Evolutionary conservation across 2,797 vertebrate genomes (phyloP).

Genomic region (Graptemys geographica): DNA sequence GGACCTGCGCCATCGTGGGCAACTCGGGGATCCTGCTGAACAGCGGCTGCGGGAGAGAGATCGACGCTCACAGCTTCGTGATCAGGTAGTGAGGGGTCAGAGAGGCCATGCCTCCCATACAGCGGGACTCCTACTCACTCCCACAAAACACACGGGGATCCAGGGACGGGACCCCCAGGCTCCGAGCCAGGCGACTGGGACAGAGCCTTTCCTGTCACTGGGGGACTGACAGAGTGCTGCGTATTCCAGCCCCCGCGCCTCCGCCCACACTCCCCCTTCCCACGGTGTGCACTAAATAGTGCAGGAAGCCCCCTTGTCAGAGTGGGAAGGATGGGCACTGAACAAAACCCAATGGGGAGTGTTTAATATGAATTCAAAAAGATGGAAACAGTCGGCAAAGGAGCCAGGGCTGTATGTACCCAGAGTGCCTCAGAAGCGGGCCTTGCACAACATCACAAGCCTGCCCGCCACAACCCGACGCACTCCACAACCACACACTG

Average conservation of each 20-base stretch:
- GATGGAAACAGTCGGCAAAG: not conserved
- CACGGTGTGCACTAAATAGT: not conserved
- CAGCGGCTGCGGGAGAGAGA: slow-evolving; percentile 93
- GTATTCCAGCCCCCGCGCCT: not conserved
- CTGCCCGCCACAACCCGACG: rapidly evolving
- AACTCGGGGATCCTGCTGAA: slow-evolving; percentile 96
- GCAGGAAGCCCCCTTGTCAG: not conserved
- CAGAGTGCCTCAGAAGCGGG: not conserved
- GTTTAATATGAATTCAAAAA: rapidly evolving
- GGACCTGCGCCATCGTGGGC: slow-evolving; percentile 93
- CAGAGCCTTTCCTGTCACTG: not conserved
- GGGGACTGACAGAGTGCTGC: not conserved
- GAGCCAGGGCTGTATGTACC: not conserved
- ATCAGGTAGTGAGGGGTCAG: slow-evolving; percentile 85
- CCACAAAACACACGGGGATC: not conserved
- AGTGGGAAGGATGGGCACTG: too few relatives aligned
- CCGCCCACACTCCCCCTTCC: not conserved
- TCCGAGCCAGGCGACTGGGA: not conserved
- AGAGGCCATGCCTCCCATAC: not conserved
- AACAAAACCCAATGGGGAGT: not conserved
- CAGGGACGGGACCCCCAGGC: not conserved
- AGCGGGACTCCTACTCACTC: not conserved
- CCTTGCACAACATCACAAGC: not conserved
- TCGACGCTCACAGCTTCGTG: slow-evolving; percentile 93
- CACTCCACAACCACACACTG: not conserved